phyloP scores from a whole-genome alignment of 2,888 invertebrate genomes.

The Hypena proboscidalis region DNA sequence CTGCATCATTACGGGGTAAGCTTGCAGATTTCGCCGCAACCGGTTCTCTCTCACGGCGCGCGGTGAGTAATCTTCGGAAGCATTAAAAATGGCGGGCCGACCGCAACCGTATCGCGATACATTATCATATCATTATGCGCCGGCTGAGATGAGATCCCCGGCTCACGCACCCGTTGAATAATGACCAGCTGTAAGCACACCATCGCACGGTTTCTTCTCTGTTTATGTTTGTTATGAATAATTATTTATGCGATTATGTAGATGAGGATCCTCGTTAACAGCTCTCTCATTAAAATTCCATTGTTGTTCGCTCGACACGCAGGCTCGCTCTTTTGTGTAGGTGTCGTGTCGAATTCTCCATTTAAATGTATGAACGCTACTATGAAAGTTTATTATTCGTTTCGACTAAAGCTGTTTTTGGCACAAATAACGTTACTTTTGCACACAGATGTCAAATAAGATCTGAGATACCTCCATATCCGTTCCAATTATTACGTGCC shows the following conservation, averaged over 20 bases:
- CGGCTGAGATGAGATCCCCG: conserved; percentile 50
- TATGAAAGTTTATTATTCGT: conserved; percentile 14
- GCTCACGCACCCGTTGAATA: conserved; percentile 51
- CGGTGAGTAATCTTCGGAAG: conserved; percentile 50
- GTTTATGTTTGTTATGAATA: conserved; percentile 74
- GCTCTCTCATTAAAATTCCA: conserved; percentile 78
- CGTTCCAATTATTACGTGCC: conserved; percentile 17
- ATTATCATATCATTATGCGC: conserved; percentile 59
- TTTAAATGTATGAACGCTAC: conserved; percentile 11
- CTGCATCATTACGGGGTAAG: conserved; percentile 24
- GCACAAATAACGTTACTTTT: neutral
- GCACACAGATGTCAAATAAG: conserved; percentile 1
- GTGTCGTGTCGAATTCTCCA: conserved; percentile 58
- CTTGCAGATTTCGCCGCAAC: conserved; percentile 46
- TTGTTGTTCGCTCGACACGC: conserved; percentile 68
- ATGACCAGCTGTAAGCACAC: conserved; percentile 52
- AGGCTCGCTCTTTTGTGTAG: conserved; percentile 62
- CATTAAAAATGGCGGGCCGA: conserved; percentile 53
- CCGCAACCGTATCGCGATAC: conserved; percentile 51
- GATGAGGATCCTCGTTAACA: conserved; percentile 73
- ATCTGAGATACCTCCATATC: conserved; percentile 17
- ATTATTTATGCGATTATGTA: conserved; percentile 79
- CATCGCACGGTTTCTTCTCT: conserved; percentile 54
- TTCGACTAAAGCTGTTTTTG: conserved; percentile 1
- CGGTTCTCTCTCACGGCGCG: conserved; percentile 38